Evolutionary conservation across 2,113 vertebrate species (phyloP).

Genomic region (Jaculus jaculus): DNA sequence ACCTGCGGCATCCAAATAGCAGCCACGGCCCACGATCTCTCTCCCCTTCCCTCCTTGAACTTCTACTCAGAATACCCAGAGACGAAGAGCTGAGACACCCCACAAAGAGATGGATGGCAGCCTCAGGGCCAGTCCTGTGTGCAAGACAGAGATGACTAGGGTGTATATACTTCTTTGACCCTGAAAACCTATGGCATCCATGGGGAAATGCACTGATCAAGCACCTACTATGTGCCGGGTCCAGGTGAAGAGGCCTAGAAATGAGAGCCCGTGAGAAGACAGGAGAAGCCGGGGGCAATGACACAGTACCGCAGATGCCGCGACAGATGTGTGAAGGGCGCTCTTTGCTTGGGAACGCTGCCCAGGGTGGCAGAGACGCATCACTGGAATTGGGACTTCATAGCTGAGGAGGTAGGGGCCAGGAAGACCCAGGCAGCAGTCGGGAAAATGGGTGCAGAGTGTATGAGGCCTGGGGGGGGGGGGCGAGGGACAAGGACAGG

Average conservation of each 20-base stretch:
- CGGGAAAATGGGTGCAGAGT: neutral
- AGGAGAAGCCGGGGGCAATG: neutral
- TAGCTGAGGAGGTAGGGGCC: neutral
- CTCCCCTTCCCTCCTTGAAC: neutral
- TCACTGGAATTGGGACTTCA: slow-evolving; percentile 13
- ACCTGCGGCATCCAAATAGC: slow-evolving; percentile 1
- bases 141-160: neutral
- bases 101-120: neutral
- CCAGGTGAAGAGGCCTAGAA: neutral
- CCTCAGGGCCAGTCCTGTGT: neutral
- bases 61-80: neutral
- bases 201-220: neutral
- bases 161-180: neutral
- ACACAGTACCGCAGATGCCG: no score
- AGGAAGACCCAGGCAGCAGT: neutral
- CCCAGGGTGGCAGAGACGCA: neutral
- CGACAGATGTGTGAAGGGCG: neutral
- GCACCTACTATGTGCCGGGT: neutral
- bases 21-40: neutral
- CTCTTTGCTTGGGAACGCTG: neutral
- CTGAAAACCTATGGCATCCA: neutral
- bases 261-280: neutral
- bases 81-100: neutral
- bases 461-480: neutral
- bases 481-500: no score